Conservation (phyloP, 2,888 invertebrate species). For the Gymnocheta viridis region DNA sequence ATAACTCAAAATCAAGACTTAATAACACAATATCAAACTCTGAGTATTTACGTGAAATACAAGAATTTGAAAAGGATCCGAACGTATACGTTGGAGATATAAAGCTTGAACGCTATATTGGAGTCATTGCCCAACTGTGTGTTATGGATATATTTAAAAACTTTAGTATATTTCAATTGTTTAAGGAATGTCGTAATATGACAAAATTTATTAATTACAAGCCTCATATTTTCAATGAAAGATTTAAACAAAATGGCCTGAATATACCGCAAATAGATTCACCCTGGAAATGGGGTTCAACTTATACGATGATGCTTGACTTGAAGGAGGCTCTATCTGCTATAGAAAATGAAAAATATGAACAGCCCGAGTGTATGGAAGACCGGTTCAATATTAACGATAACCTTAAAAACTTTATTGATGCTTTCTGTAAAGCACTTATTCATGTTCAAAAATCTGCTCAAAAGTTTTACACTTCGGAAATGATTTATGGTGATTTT, state of each 20-base stretch:
- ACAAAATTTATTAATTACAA: slow-evolving; percentile 21
- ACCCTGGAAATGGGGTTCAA: slow-evolving; percentile 62
- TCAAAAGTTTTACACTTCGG: slow-evolving; percentile 7
- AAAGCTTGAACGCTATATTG: slow-evolving; percentile 44
- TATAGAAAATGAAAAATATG: background rate
- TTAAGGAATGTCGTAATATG: slow-evolving; percentile 55
- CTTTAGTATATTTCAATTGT: slow-evolving; percentile 2
- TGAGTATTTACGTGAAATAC: slow-evolving; percentile 32
- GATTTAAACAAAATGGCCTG: slow-evolving; percentile 19
- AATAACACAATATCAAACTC: slow-evolving; percentile 20
- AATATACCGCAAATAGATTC: slow-evolving; percentile 53
- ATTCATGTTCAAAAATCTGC: background rate
- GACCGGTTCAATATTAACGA: slow-evolving; percentile 28
- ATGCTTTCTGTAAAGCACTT: slow-evolving; percentile 21
- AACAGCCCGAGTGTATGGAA: background rate
- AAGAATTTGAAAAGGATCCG: slow-evolving; percentile 9
- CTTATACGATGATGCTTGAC: slow-evolving; percentile 49
- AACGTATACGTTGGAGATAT: slow-evolving; percentile 12
- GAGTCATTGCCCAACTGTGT: slow-evolving; percentile 39
- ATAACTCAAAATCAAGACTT: slow-evolving; percentile 35
- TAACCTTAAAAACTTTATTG: slow-evolving; percentile 27
- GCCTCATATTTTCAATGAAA: slow-evolving; percentile 6
- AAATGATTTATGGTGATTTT: slow-evolving; percentile 45
- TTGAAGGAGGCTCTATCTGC: slow-evolving; percentile 11
- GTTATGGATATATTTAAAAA: slow-evolving; percentile 57